Conservation (phyloP, 2,113 vertebrate genomes). For the Ictalurus furcatus region DNA sequence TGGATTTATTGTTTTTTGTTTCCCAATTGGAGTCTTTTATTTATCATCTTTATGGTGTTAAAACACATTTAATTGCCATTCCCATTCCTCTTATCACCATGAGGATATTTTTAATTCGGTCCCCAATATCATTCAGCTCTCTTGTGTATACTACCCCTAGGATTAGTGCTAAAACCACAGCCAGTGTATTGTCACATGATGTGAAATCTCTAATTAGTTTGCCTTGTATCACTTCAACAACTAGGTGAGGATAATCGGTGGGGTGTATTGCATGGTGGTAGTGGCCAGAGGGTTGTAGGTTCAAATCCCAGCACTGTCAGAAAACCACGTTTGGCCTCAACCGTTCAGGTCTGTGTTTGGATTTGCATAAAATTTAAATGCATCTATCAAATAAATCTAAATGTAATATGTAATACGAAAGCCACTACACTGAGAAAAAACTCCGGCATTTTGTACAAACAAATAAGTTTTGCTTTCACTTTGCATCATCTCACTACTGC, state of each 20-base stretch:
- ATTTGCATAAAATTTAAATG: background rate
- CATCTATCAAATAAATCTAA: background rate
- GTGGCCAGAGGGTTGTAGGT: background rate
- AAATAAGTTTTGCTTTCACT: background rate
- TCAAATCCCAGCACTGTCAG: background rate
- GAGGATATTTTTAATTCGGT: background rate
- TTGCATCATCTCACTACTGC: background rate
- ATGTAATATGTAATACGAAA: background rate
- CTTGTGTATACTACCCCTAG: background rate
- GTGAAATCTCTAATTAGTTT: background rate
- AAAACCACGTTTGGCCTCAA: background rate
- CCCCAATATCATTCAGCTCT: background rate
- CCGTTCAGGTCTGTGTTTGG: background rate
- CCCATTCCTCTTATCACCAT: background rate
- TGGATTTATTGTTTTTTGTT: background rate
- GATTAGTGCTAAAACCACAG: background rate
- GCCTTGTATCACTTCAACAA: fast-evolving
- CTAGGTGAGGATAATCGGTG: background rate
- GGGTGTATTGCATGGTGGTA: too few species aligned
- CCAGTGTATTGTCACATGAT: background rate
- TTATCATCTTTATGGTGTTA: background rate
- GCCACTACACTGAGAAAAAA: background rate
- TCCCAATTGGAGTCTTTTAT: background rate
- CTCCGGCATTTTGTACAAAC: background rate
- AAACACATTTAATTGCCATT: background rate